Conservation (phyloP, 2,888 invertebrate species). For the Lacanobia wlatinum region DNA sequence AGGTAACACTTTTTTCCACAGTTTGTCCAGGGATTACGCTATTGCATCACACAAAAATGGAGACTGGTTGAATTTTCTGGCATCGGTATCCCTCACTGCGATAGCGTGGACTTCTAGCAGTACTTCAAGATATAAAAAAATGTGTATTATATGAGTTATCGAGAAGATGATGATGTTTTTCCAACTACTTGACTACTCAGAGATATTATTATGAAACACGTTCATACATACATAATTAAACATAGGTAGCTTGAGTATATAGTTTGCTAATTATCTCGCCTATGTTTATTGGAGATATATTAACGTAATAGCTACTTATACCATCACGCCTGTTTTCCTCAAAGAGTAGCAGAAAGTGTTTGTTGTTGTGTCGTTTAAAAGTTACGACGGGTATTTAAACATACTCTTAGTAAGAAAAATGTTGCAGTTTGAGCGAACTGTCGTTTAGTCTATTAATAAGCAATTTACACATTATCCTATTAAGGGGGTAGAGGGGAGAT, state of each 20-base stretch:
- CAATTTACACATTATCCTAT: no score
- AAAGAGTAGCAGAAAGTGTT: not conserved
- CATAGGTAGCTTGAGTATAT: not conserved
- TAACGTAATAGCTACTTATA: constrained; percentile 2
- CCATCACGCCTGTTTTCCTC: not conserved
- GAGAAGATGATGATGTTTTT: not conserved
- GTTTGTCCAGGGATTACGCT: no score
- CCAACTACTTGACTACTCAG: constrained; percentile 15
- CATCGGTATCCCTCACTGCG: no score
- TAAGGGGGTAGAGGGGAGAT: no score
- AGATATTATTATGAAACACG: constrained; percentile 4
- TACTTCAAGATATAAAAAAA: no score
- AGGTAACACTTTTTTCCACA: not conserved
- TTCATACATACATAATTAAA: constrained; percentile 11
- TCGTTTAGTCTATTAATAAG: no score
- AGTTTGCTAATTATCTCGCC: constrained; percentile 17
- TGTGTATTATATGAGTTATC: not conserved
- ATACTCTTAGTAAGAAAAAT: no score
- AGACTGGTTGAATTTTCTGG: not conserved
- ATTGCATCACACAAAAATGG: no score
- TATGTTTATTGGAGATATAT: constrained; percentile 15
- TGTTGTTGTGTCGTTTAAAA: no score
- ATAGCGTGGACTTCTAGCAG: no score
- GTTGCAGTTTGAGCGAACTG: no score
- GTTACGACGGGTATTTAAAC: no score